Base-by-base conservation (phyloP, 2,797 vertebrate species). In the Parotocinclus haroldoi region DNA sequence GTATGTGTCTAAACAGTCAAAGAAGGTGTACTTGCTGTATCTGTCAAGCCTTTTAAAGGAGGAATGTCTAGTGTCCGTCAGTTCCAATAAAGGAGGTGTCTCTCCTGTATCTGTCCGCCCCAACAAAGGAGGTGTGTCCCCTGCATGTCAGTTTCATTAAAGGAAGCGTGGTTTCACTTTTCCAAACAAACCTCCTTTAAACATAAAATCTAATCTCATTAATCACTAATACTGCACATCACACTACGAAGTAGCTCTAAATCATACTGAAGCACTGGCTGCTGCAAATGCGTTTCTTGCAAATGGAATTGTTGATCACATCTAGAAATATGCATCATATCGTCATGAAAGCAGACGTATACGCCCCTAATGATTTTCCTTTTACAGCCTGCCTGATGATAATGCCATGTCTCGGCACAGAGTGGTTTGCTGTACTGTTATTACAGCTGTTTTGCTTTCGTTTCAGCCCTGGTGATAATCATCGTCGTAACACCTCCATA, bases 361-460 rank as follows among this genome's bases (percentile, higher is more conserved):
- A 56, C n/a, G 12, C 12, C 42, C 52, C 19, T 55, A 55, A 70
- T 50, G 38, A 70, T 64, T 63, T 52, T 50, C 49, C 53, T 40
- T 57, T 63, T 58, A 50, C 46, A 46, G 60, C 40, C 38, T 11
- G 11, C 14, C 13, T 44, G 54, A 57, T 58, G 60, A 70, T 42
- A 53, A 64, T 39, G 48, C 39, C 54, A 46, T 16, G 7, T 19
- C 68, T 58, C 14, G 16, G 14, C 48, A 64, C 39, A 58, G 16
- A 58, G 48, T n/a, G 9, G 36, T 44, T 10, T 38, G 52, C 12
- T 49, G 13, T 46, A 11, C 45, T 46, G 45, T 46, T 46, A 46
- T 46, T 46, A 46, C n/a, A 46, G 42, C 17, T 50, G 38, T 48
- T 49, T 58, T 50, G 48, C 50, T 51, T 40, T 52, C 17, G 39